Percentiles rank a stretch among this genome's conserved stretches.
These are phyloP conservation scores for Jaculus jaculus DNA, from an alignment of 2,113 vertebrate species.

Conservation along the genomic window DNA sequence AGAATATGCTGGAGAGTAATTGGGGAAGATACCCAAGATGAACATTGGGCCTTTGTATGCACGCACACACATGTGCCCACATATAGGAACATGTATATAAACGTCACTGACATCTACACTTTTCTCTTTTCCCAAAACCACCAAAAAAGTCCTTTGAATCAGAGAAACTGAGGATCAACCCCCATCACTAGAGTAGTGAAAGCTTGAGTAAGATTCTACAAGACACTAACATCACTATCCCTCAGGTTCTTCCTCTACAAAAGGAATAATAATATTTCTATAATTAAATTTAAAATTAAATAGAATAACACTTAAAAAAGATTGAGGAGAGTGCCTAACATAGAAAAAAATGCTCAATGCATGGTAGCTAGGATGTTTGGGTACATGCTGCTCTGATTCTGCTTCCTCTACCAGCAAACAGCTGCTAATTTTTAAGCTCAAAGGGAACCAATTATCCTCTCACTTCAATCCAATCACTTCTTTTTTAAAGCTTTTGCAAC, in stretches of 20 bases:
- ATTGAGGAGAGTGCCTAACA: background rate
- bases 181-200: background rate
- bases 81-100: too few species aligned
- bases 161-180: background rate
- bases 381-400: background rate
- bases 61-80: too few species aligned
- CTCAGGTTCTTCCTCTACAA: background rate
- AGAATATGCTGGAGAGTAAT: too few species aligned
- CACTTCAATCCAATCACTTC: background rate
- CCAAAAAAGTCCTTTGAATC: background rate
- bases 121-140: too few species aligned
- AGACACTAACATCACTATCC: background rate
- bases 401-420: background rate
- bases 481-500: background rate
- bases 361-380: background rate
- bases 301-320: background rate
- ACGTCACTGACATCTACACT: too few species aligned
- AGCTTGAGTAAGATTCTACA: background rate
- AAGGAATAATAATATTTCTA: background rate
- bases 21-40: too few species aligned
- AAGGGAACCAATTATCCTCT: background rate
- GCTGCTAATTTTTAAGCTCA: background rate
- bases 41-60: too few species aligned
- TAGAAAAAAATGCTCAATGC: background rate
- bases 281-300: conserved; percentile 17